Evolutionary conservation across 53 echinoderm and acorn worm species (phyloP).

Genomic region (Hippasteria phrygiana): DNA sequence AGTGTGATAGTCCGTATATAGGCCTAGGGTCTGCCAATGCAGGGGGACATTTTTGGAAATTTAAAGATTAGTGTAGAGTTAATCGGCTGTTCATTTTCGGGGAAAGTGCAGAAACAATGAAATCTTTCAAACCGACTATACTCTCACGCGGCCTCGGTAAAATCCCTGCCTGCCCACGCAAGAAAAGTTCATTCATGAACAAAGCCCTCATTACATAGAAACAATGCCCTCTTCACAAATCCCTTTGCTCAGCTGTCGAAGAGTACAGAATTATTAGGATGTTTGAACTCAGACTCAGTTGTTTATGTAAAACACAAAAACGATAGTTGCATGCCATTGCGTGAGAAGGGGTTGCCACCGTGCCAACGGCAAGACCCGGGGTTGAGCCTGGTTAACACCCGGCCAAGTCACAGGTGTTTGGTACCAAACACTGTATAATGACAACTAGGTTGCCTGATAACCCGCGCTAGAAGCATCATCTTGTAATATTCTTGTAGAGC

Average conservation of each 20-base stretch:
- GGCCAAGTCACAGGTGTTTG: conserved; percentile 36
- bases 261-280: conserved; percentile 1
- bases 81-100: no score
- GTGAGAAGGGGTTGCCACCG: conserved; percentile 14
- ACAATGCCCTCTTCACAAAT: not conserved
- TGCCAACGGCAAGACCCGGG: not conserved
- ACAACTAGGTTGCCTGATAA: not conserved
- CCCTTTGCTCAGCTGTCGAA: conserved; percentile 1
- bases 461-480: not conserved
- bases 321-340: conserved; percentile 33
- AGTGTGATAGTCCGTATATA: no score
- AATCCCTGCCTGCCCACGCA: not conserved
- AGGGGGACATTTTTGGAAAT: no score
- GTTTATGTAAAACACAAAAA: not conserved
- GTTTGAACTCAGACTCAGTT: conserved; percentile 19
- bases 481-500: not conserved
- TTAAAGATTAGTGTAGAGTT: no score
- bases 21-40: no score
- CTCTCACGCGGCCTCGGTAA: not conserved
- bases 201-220: not conserved
- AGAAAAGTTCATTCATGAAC: conserved; percentile 9
- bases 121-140: no score
- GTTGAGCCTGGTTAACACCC: conserved; percentile 20
- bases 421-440: not conserved
- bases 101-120: no score